Percentiles rank a stretch among this genome's conserved stretches.
Evolutionary conservation across 2,797 vertebrate genomes (phyloP).

Genomic region (Rhabdomys pumilio): DNA sequence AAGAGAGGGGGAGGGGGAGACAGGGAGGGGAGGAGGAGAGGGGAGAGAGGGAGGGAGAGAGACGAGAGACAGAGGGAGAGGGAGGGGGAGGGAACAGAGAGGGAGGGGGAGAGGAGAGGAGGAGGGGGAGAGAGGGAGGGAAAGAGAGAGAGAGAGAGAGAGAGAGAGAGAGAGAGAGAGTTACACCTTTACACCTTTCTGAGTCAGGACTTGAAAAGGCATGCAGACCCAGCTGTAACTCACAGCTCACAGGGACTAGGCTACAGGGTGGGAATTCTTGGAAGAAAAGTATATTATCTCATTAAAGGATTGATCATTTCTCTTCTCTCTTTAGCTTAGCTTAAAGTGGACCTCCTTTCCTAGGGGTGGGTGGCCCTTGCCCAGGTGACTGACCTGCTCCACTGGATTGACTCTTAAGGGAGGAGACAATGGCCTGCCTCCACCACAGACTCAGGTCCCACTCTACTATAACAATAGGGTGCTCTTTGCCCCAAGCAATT

Average conservation of each 20-base stretch:
- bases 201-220: neutral
- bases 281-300: neutral
- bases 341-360: neutral
- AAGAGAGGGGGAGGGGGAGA: accelerated
- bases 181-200: neutral
- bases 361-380: neutral
- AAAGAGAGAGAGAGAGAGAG: neutral
- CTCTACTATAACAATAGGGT: no score
- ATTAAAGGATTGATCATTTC: neutral
- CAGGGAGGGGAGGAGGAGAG: no score
- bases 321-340: neutral
- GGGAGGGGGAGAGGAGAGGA: no score
- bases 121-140: no score
- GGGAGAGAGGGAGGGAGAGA: neutral
- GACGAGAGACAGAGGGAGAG: no score
- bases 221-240: neutral
- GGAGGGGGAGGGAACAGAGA: no score
- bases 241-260: neutral
- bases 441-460: no score
- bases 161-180: no score
- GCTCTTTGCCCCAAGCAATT: neutral
- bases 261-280: neutral
- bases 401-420: neutral
- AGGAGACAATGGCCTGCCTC: no score
- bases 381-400: neutral